Evolutionary conservation across 2,888 invertebrate genomes (phyloP).

Genomic region (Melieria picta): DNA sequence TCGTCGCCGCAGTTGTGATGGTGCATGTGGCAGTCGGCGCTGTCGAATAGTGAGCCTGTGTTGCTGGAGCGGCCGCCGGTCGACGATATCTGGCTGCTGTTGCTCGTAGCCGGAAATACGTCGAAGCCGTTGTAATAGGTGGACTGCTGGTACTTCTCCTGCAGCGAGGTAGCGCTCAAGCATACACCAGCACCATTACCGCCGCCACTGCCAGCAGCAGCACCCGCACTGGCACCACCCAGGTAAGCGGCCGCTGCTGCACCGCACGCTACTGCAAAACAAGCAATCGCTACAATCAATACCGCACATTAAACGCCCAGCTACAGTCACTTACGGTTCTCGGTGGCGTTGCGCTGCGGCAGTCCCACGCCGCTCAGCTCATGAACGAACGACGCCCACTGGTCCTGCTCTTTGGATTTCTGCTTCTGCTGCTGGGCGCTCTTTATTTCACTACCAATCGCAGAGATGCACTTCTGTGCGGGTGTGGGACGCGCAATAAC

Average conservation of each 20-base stretch:
- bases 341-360: slow-evolving; percentile 29
- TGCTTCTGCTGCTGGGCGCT: slow-evolving; percentile 58
- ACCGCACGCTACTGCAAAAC: slow-evolving; percentile 36
- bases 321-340: slow-evolving; percentile 36
- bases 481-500: slow-evolving; percentile 57
- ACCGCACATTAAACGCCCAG: neutral
- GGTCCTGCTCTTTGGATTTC: slow-evolving; percentile 58
- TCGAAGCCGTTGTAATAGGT: slow-evolving; percentile 64
- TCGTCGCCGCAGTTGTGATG: slow-evolving; percentile 64
- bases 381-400: slow-evolving; percentile 46
- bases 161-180: slow-evolving; percentile 47
- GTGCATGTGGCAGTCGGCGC: slow-evolving; percentile 57
- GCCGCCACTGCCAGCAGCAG: slow-evolving; percentile 20
- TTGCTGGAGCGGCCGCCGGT: slow-evolving; percentile 42
- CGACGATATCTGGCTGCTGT: slow-evolving; percentile 39
- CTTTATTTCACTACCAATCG: slow-evolving; percentile 65
- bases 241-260: slow-evolving; percentile 32
- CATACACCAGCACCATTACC: slow-evolving; percentile 27
- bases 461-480: slow-evolving; percentile 56
- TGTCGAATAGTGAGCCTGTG: slow-evolving; percentile 48
- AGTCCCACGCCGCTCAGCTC: slow-evolving; percentile 25
- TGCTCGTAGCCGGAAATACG: slow-evolving; percentile 53
- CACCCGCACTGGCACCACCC: slow-evolving; percentile 30
- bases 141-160: slow-evolving; percentile 62
- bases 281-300: neutral